These are phyloP conservation scores for Sarcophaga peregrina DNA, from an alignment of 1,140 invertebrate species.

Conservation along the genomic window DNA sequence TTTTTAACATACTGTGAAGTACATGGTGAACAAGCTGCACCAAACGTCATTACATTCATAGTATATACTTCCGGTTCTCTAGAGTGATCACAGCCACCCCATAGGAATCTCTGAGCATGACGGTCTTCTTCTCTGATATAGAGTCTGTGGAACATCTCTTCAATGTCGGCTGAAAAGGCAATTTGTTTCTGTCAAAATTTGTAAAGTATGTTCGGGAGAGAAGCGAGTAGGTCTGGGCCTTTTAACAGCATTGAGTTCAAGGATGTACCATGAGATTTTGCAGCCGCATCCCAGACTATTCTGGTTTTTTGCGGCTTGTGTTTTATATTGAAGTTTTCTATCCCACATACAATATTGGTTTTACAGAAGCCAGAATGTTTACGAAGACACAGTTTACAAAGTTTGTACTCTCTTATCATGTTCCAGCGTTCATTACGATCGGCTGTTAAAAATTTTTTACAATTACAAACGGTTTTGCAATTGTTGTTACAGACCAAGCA, in stretches of 20 bases:
- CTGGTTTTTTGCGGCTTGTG: neutral
- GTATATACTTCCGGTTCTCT: constrained; percentile 35
- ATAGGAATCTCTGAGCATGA: constrained; percentile 43
- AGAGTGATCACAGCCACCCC: neutral
- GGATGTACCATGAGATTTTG: constrained; percentile 45
- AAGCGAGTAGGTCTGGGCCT: constrained; percentile 53
- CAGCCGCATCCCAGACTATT: constrained; percentile 30
- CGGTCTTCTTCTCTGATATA: constrained; percentile 29
- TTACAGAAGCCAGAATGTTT: neutral
- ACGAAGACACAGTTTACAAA: neutral
- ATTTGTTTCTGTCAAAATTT: constrained; percentile 54
- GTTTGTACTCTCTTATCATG: neutral
- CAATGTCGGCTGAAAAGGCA: constrained; percentile 56
- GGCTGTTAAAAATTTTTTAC: neutral
- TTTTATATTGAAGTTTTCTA: neutral
- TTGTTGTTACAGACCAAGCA: neutral
- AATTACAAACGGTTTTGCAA: neutral
- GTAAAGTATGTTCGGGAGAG: constrained; percentile 50
- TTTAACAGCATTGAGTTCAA: constrained; percentile 56
- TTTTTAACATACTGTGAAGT: constrained; percentile 51
- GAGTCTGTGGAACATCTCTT: constrained; percentile 60
- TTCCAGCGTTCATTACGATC: neutral
- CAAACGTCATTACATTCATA: constrained; percentile 45
- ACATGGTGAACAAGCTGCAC: constrained; percentile 46
- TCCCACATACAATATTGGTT: neutral